Base-by-base conservation (phyloP, 2,888 invertebrate genomes). In the Drosophila eohydei region DNA sequence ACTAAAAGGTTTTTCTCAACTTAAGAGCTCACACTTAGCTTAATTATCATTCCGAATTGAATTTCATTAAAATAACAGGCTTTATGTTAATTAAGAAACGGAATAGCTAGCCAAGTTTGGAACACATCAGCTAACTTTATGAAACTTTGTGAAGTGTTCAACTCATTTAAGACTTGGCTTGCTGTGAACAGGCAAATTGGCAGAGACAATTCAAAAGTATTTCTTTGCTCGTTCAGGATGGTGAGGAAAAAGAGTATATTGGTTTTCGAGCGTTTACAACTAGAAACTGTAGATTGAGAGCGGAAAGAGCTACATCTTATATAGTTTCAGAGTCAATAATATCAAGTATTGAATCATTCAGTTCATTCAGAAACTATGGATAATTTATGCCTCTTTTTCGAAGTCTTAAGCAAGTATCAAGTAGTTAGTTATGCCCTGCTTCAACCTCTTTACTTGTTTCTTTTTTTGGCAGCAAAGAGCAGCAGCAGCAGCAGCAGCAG, bases 401-500 rank as follows among this genome's bases (percentile, higher is more conserved):
- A 1, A 6, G 0, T 32, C 16, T 0, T 7, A 12, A 50, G 12
- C 11, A 14, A 3, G 48, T 50, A 32, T 50, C 34, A 12, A 0
- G 3, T 6, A 34, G 50, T 50, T 21, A 12, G 16, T 21, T 50
- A 34, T 12, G 34, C 50, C 16, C 32, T 2, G 12, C 16, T 12
- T 21, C 16, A 21, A 34, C 50, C 32, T 21, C 12, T 34, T 34
- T 50, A 34, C 12, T 21, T 34, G 50, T 50, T 34, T 32, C 32
- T 34, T 51, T 36, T 36, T 60, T 64, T 77, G 77, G 73, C 74
- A 77, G 62, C 51, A n/a, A 61, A 36, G 14, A 51, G 51, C 51
- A 51, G 11, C n/a, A n/a, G n/a, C 32, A 48, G 46, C 46, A 48
- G 30, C 51, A 48, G n/a, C 46, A 30, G 32, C 51, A 36, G 41